These are phyloP conservation scores for Lacanobia oleracea DNA, from an alignment of 2,888 invertebrate species.

Conservation along the genomic window DNA sequence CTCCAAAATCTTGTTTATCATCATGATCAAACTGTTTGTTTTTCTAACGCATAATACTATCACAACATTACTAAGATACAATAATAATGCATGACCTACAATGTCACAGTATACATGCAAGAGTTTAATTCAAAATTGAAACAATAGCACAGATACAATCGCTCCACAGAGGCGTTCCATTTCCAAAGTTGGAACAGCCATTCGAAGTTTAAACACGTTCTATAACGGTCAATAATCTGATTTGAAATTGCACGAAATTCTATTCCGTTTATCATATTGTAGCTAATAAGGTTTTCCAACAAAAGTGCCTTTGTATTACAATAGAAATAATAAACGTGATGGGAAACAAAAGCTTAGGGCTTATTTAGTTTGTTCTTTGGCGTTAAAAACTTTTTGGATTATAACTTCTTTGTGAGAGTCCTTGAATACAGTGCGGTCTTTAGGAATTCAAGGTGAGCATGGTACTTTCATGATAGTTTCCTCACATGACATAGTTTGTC, in stretches of 20 bases:
- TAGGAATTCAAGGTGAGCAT: conserved; percentile 50
- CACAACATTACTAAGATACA: not conserved
- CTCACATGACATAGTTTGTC: conserved; percentile 31
- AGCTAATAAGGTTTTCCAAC: conserved; percentile 40
- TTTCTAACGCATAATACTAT: not conserved
- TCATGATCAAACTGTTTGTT: too few species aligned
- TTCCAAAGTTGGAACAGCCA: conserved; percentile 50
- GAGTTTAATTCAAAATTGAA: conserved; percentile 40
- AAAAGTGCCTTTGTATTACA: conserved; percentile 30
- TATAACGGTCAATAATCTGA: conserved; percentile 53
- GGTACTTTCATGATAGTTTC: conserved; percentile 49
- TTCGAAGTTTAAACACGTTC: conserved; percentile 50
- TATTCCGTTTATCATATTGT: conserved; percentile 42
- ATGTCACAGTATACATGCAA: conserved; percentile 13
- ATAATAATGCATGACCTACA: not conserved
- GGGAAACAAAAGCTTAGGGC: conserved; percentile 35
- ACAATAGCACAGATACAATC: conserved; percentile 50
- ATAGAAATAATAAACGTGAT: conserved; percentile 38
- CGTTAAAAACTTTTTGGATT: conserved; percentile 48
- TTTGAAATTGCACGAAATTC: conserved; percentile 34
- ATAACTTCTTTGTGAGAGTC: conserved; percentile 39
- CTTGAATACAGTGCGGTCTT: conserved; percentile 30
- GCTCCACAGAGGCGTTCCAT: conserved; percentile 41
- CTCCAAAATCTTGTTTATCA: too few species aligned
- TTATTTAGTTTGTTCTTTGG: conserved; percentile 27